These are phyloP conservation scores for Boloria selene DNA, from an alignment of 2,888 invertebrate species.

Conservation along the genomic window DNA sequence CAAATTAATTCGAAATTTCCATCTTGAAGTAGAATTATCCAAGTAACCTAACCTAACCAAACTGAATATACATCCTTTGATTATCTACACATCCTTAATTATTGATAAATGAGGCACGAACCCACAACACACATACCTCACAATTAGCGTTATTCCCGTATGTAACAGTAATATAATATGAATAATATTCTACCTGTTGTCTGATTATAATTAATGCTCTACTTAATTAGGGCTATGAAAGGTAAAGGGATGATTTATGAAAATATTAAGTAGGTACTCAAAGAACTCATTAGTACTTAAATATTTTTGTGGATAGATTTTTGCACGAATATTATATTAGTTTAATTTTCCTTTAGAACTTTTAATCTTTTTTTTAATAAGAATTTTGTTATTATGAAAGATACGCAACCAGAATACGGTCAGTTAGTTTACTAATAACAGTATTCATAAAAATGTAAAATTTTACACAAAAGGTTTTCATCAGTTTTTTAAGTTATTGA, in stretches of 20 bases:
- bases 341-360: no score
- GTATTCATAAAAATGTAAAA: no score
- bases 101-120: slow-evolving; percentile 16
- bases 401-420: no score
- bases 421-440: no score
- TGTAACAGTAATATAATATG: slow-evolving; percentile 15
- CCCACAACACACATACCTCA: slow-evolving; percentile 20
- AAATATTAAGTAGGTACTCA: not conserved
- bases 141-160: slow-evolving; percentile 22
- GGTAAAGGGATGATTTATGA: slow-evolving; percentile 16
- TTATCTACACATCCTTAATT: slow-evolving; percentile 5
- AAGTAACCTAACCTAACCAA: slow-evolving; percentile 1
- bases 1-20: no score
- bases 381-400: no score
- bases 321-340: no score
- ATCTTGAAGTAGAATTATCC: not conserved
- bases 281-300: no score
- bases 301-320: not conserved
- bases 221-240: slow-evolving; percentile 21
- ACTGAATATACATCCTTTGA: not conserved
- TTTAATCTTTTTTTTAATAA: no score
- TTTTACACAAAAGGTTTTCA: no score
- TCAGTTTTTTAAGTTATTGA: no score
- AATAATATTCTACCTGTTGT: slow-evolving; percentile 23
- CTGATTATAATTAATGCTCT: slow-evolving; percentile 34